A percentile compares a stretch with the other conserved stretches of the same genome.
Conservation (phyloP, 2,113 vertebrate species). For the Chauna torquata region DNA sequence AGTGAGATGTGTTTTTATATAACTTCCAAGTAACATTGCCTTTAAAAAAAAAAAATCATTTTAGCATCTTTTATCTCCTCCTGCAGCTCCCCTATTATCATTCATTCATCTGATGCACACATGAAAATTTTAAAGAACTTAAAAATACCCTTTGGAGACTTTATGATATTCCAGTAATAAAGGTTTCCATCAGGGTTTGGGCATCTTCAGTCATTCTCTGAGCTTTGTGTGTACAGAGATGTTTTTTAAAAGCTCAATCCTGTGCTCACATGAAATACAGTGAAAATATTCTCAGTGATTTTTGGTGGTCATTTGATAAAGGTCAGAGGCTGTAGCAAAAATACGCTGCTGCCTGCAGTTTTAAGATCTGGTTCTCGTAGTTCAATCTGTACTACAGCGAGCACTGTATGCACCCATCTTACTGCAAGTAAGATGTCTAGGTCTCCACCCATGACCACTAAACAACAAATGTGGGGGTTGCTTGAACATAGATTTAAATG, state of each 20-base stretch:
- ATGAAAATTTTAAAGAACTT: background rate
- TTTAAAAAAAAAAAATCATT: constrained; percentile 18
- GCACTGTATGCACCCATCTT: background rate
- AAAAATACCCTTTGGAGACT: background rate
- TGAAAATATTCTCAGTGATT: background rate
- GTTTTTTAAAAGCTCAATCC: background rate
- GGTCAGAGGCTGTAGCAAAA: background rate
- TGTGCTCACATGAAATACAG: background rate
- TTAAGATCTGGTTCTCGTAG: background rate
- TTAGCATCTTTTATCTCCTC: constrained; percentile 25
- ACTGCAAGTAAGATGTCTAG: background rate
- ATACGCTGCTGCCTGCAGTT: background rate
- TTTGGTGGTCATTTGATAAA: background rate
- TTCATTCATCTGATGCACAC: background rate
- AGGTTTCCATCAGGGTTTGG: background rate
- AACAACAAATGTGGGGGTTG: background rate
- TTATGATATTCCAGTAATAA: background rate
- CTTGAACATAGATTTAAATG: background rate
- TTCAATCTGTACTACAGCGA: background rate
- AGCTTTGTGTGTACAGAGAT: background rate
- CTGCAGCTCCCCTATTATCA: background rate
- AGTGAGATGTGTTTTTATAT: constrained; percentile 23
- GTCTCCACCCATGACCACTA: background rate
- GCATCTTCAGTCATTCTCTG: background rate
- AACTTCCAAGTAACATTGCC: constrained; percentile 28